A percentile compares a stretch with the other conserved stretches of the same genome.
Conservation (phyloP, 2,888 invertebrate species). For the Ypsolopha sequella region DNA sequence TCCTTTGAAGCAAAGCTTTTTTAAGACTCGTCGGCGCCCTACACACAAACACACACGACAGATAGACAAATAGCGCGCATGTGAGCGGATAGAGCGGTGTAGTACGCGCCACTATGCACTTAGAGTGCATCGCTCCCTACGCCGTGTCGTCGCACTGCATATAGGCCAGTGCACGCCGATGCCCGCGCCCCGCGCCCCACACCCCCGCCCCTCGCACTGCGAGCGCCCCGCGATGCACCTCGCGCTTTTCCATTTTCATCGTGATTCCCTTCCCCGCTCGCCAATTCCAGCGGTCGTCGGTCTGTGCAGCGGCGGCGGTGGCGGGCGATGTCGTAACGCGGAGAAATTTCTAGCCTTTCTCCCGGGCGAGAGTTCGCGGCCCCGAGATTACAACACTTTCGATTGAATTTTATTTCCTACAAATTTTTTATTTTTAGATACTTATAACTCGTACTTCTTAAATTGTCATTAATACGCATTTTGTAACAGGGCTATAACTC, state of each 20-base stretch:
- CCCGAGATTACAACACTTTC: conserved; percentile 15
- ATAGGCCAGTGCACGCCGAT: conserved; percentile 70
- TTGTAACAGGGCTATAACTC: background rate
- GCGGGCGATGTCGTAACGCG: conserved; percentile 44
- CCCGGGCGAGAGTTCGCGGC: conserved; percentile 16
- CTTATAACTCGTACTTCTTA: too few relatives aligned
- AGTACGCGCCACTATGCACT: conserved; percentile 59
- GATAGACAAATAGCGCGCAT: conserved; percentile 47
- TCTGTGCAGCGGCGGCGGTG: conserved; percentile 11
- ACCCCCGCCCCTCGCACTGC: conserved; percentile 13
- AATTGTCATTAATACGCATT: too few relatives aligned
- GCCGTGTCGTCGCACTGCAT: conserved; percentile 70
- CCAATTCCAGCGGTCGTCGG: conserved; percentile 37
- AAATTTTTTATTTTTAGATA: background rate
- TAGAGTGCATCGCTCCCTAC: conserved; percentile 69
- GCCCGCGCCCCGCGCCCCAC: conserved; percentile 29
- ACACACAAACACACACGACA: conserved; percentile 19
- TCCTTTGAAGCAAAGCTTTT: conserved; percentile 49
- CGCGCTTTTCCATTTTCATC: conserved; percentile 67
- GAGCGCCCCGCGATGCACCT: conserved; percentile 34
- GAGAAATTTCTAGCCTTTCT: conserved; percentile 54
- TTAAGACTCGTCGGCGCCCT: conserved; percentile 43
- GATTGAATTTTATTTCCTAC: conserved; percentile 22
- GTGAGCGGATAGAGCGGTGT: conserved; percentile 41
- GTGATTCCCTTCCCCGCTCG: conserved; percentile 37